Conservation (phyloP, 1,140 invertebrate genomes). For the Drosophila neocordata region DNA sequence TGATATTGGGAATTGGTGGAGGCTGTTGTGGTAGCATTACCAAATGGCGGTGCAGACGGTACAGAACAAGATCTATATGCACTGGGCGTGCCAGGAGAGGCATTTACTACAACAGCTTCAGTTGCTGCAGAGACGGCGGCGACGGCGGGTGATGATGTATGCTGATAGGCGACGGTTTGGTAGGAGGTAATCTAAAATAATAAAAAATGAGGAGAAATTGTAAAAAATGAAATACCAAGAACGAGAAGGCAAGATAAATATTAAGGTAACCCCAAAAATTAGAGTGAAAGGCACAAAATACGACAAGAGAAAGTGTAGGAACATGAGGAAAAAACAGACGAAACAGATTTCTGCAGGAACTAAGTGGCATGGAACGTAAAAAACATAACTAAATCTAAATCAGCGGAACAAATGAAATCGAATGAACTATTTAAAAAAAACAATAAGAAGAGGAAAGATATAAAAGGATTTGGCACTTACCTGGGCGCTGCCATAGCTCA, state of each 20-base stretch:
- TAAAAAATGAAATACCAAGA: background rate
- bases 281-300: too few species aligned
- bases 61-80: conserved; percentile 74
- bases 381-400: background rate
- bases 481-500: conserved; percentile 62
- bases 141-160: conserved; percentile 29
- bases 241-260: background rate
- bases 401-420: background rate
- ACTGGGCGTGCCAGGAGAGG: conserved; percentile 28
- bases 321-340: too few species aligned
- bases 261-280: too few species aligned
- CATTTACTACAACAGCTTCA: conserved; percentile 14
- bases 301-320: too few species aligned
- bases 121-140: background rate
- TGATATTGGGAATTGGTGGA: conserved; percentile 72
- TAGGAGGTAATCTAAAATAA: conserved; percentile 54
- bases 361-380: too few species aligned
- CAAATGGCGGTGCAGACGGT: conserved; percentile 72
- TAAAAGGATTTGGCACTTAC: conserved; percentile 29
- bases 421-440: background rate
- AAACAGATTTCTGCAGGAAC: too few species aligned
- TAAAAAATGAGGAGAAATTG: background rate
- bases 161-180: conserved; percentile 45
- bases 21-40: conserved; percentile 75
- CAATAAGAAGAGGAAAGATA: too few species aligned